Evolutionary conservation across 1,140 invertebrate species (phyloP).

Genomic region (Hypothenemus hampei): DNA sequence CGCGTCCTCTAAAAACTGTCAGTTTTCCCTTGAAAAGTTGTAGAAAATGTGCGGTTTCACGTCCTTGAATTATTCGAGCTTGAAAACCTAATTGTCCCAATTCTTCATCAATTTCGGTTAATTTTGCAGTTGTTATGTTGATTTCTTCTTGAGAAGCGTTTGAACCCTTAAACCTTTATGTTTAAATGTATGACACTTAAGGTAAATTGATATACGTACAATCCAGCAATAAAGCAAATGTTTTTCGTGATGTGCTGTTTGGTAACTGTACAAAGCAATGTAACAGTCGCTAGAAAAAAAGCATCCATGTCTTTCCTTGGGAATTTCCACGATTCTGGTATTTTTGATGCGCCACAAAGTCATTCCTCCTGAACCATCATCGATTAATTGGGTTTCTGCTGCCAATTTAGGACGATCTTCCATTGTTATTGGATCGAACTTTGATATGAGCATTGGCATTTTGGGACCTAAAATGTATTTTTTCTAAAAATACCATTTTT

Average conservation of each 20-base stretch:
- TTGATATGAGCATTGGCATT: conserved; percentile 41
- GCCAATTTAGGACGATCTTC: conserved; percentile 55
- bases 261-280: conserved; percentile 71
- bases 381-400: conserved; percentile 79
- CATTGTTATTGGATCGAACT: conserved; percentile 50
- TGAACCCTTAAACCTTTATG: conserved; percentile 51
- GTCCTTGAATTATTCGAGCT: conserved; percentile 77
- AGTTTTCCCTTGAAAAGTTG: conserved; percentile 85
- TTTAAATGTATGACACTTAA: too few relatives aligned
- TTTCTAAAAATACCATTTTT: neutral
- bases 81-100: conserved; percentile 56
- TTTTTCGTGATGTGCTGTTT: conserved; percentile 31
- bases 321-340: conserved; percentile 56
- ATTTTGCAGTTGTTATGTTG: conserved; percentile 57
- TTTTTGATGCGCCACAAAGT: conserved; percentile 64
- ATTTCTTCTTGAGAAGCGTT: conserved; percentile 61
- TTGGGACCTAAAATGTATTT: conserved; percentile 32
- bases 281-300: conserved; percentile 85
- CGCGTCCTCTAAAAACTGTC: conserved; percentile 67
- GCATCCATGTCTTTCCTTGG: conserved; percentile 62
- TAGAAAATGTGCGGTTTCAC: conserved; percentile 86
- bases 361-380: conserved; percentile 81
- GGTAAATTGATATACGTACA: conserved; percentile 46
- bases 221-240: conserved; percentile 62
- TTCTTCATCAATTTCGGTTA: conserved; percentile 61